phyloP scores from a whole-genome alignment of 2,888 invertebrate genomes.

The Rhamphomyia laevipes region DNA sequence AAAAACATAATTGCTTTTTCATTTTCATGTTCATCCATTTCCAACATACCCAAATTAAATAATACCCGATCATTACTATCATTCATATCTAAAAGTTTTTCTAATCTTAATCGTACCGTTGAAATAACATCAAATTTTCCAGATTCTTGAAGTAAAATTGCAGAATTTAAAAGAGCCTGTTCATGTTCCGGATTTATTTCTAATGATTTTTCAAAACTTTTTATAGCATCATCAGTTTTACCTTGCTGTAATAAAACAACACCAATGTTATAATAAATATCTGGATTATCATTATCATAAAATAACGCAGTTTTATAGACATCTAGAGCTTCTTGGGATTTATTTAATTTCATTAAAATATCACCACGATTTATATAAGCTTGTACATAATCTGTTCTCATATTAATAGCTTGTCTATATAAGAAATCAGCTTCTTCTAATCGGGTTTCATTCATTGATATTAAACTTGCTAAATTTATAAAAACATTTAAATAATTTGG shows the following conservation, averaged over 20 bases:
- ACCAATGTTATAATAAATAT: conserved; percentile 88
- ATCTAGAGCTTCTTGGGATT: conserved; percentile 87
- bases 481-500: conserved; percentile 94
- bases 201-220: conserved; percentile 85
- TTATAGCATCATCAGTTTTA: conserved; percentile 79
- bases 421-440: conserved; percentile 89
- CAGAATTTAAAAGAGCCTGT: conserved; percentile 88
- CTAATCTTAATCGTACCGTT: conserved; percentile 66
- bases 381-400: conserved; percentile 89
- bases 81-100: conserved; percentile 56
- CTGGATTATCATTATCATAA: conserved; percentile 88
- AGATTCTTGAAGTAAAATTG: conserved; percentile 83
- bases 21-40: conserved; percentile 88
- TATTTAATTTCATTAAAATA: conserved; percentile 86
- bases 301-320: conserved; percentile 86
- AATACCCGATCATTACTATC: conserved; percentile 79
- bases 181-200: conserved; percentile 90
- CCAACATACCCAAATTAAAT: conserved; percentile 92
- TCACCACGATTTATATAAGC: conserved; percentile 97
- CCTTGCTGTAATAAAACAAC: conserved; percentile 90
- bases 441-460: conserved; percentile 82
- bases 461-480: conserved; percentile 86
- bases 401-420: conserved; percentile 90
- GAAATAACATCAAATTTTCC: conserved; percentile 69
- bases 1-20: conserved; percentile 86